Conservation (phyloP, 2,888 invertebrate genomes). For the Exephanes ischioxanthus region DNA sequence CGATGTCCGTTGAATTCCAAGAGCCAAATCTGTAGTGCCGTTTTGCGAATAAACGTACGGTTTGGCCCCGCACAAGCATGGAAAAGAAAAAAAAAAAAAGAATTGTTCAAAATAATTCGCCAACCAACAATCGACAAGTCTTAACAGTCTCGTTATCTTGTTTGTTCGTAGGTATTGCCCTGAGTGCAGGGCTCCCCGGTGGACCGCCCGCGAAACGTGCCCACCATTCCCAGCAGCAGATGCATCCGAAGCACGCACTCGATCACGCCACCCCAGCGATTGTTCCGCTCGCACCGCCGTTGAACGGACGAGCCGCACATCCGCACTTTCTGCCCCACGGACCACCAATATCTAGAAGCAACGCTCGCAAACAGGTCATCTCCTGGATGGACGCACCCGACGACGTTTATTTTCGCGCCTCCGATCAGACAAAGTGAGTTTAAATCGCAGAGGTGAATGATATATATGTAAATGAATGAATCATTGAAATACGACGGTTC, state of each 20-base stretch:
- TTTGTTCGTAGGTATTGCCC: conserved; percentile 79
- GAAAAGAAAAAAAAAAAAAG: conserved; percentile 3
- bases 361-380: conserved; percentile 94
- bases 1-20: not conserved
- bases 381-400: conserved; percentile 99
- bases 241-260: conserved; percentile 80
- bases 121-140: conserved; percentile 4
- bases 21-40: not conserved
- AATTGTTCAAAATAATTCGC: not conserved
- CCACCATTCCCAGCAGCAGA: conserved; percentile 79
- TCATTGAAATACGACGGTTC: not conserved
- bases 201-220: conserved; percentile 91
- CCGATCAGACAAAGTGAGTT: conserved; percentile 95
- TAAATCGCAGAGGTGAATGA: not conserved
- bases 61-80: conserved; percentile 12
- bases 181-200: conserved; percentile 80
- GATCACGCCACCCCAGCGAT: conserved; percentile 79
- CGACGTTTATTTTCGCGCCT: conserved; percentile 97
- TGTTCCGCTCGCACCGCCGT: conserved; percentile 80
- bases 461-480: not conserved
- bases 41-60: conserved; percentile 1
- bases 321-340: conserved; percentile 82
- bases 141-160: conserved; percentile 34
- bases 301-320: conserved; percentile 82
- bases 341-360: conserved; percentile 92